These are phyloP conservation scores for Porites lobata DNA, from an alignment of 92 coral and sea anemone genomes.

Conservation along the genomic window DNA sequence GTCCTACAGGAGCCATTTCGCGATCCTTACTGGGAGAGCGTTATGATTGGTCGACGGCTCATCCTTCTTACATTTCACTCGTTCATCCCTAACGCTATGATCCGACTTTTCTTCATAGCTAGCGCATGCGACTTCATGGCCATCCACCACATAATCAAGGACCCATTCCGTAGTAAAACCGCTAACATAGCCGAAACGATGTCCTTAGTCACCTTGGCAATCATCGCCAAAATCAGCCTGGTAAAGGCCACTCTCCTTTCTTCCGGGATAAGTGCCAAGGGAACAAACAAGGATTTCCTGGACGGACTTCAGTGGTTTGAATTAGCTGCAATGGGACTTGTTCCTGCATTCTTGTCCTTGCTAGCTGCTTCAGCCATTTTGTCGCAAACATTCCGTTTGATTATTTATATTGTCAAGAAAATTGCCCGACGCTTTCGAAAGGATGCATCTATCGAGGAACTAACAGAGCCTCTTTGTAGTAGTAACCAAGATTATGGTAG, in stretches of 20 bases:
- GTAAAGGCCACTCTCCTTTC: slow-evolving; percentile 63
- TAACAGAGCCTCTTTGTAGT: background rate
- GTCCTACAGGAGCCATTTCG: slow-evolving; percentile 71
- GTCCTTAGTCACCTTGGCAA: slow-evolving; percentile 53
- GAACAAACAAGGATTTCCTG: slow-evolving; percentile 40
- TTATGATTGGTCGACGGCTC: slow-evolving; percentile 77
- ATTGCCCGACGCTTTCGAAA: background rate
- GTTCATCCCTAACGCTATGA: slow-evolving; percentile 68
- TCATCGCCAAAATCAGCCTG: slow-evolving; percentile 70
- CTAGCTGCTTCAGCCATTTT: slow-evolving; percentile 38
- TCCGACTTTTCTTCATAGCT: slow-evolving; percentile 62
- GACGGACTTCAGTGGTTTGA: slow-evolving; percentile 54
- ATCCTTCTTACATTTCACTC: slow-evolving; percentile 62
- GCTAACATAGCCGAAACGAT: slow-evolving; percentile 62
- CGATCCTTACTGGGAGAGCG: slow-evolving; percentile 77
- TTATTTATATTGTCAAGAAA: background rate
- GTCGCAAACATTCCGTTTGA: slow-evolving; percentile 58
- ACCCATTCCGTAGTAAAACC: slow-evolving; percentile 64
- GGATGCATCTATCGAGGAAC: background rate
- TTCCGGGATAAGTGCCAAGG: slow-evolving; percentile 60
- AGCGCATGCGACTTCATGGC: slow-evolving; percentile 49
- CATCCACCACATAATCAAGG: slow-evolving; percentile 58
- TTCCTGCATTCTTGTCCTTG: slow-evolving; percentile 34
- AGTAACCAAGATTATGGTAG: background rate
- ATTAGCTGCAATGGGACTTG: slow-evolving; percentile 41